Base-by-base conservation (phyloP, 2,797 vertebrate genomes). In the Clarias pachynema region DNA sequence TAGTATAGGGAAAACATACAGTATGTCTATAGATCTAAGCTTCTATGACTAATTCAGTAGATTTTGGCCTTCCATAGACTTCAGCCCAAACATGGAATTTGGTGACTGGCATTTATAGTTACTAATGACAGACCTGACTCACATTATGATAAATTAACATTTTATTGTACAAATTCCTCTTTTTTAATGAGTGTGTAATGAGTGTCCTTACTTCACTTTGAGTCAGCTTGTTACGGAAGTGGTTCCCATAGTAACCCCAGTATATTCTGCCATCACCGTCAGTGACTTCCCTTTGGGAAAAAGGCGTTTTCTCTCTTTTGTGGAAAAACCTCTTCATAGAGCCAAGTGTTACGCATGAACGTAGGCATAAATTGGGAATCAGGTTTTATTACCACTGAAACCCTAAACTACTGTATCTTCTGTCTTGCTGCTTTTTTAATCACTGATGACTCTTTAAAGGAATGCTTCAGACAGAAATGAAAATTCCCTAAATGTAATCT, bases 181-280 rank as follows among this genome's bases (percentile, higher is more conserved):
- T 12, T 66, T 74, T 53, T 72, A 60, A 83, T 81, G 70, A 81
- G 31, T 63, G 74, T 29, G 66, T 84, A 57, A 84, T 81, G 70
- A 80, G 83, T 40, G 81, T 72, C 68, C 84, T 83, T 34, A 86
- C 62, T 81, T 79, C 72, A 87, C 82, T 79, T 81, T 31, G 40
- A 66, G 56, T 88, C 83, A 86, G 78, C 84, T 79, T 63, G 78
- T 84, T 81, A 62, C 9, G 20, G 81, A 87, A 87, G 44, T 73
- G 63, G 89, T 90, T 90, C 87, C 88, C 82, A 90, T 90, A 84
- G 89, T 83, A 89, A 90, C 88, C 70, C 57, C 5, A 57, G 53
- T 57, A 62, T 86, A 69, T 77, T 84, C 40, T 15, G 60, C 77
- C 84, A 68, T 40, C 9, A 44, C 59, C 87, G 84, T 89, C 88